Evolutionary conservation across 2,888 invertebrate genomes (phyloP).

Genomic region (Lysandra coridon): DNA sequence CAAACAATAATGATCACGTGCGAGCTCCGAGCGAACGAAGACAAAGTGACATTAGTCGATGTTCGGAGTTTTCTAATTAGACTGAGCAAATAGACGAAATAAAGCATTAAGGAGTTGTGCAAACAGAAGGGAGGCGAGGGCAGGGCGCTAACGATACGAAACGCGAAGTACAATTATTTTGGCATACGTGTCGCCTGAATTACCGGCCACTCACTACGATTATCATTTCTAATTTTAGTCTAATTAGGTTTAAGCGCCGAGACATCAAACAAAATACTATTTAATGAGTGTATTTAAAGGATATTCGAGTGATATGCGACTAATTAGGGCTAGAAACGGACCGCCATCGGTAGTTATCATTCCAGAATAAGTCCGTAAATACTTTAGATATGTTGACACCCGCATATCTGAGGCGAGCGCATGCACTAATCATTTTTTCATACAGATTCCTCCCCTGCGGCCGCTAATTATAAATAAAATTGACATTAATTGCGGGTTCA

Average conservation of each 20-base stretch:
- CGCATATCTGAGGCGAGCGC: constrained; percentile 42
- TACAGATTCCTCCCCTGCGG: constrained; percentile 45
- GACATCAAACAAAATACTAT: constrained; percentile 43
- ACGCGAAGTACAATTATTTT: constrained; percentile 18
- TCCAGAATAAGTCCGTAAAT: constrained; percentile 45
- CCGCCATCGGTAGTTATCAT: constrained; percentile 45
- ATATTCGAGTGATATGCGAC: constrained; percentile 39
- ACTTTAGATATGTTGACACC: constrained; percentile 45
- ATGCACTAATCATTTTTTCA: constrained; percentile 55
- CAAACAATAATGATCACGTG: constrained; percentile 33
- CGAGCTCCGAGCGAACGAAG: constrained; percentile 55
- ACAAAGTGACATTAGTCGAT: constrained; percentile 70
- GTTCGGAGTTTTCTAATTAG: constrained; percentile 78
- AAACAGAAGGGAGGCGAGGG: constrained; percentile 62
- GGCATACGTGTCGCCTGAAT: constrained; percentile 26
- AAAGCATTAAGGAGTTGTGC: constrained; percentile 77
- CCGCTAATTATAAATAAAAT: constrained; percentile 72
- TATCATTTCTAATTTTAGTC: constrained; percentile 34
- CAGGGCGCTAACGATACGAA: constrained; percentile 25
- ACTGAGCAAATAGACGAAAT: constrained; percentile 76
- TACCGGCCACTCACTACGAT: constrained; percentile 23
- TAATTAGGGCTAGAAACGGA: constrained; percentile 46
- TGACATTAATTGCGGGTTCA: constrained; percentile 72
- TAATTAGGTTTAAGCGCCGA: constrained; percentile 41
- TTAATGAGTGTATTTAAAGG: constrained; percentile 42